Evolutionary conservation across 2,888 invertebrate genomes (phyloP), one percentile per base, ranked within the genome.

Genomic region (Macrophya alboannulata): DNA sequence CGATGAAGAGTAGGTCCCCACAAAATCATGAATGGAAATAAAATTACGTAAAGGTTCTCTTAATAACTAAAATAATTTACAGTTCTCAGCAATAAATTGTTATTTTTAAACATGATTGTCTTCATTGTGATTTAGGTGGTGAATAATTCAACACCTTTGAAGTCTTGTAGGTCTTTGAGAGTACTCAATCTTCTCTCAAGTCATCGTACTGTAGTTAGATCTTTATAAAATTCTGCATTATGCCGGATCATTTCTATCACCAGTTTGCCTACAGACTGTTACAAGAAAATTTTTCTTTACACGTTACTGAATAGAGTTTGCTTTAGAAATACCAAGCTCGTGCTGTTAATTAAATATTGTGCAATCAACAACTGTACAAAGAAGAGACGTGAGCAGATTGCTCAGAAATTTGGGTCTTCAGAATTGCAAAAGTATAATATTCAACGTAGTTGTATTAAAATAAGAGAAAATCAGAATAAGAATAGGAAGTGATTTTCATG

Each of bases 331-430:
- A 74, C 72, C n/a, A 21, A 74, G 72, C 21, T 74, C n/a, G n/a
- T 43, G 8, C 72, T 74, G 72, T 74, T 43, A 74, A n/a, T 45
- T 21, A 43, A 74, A 43, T 74, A 21, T 40, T 21, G 40, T 40
- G 72, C 21, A 74, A 74, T 74, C 72, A 10, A 74, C 72, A 74
- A 68, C 68, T 68, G 68, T 68, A 68, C 31, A 68, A 68, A 68
- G 68, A 68, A 68, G 31, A 68, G 25, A 68, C 31, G 12, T 31
- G 25, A 31, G 51, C 51, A 51, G 4, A 55, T 55, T 55, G 55
- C 0, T 55, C 2, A n/a, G 55, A n/a, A 55, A 55, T 55, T 55
- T n/a, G 17, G 6, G n/a, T 55, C n/a, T 55, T n/a, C 4, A 6
- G 6, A n/a, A 55, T 55, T n/a, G n/a, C n/a, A 55, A 55, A 17